Conservation (phyloP, 2,888 invertebrate species). For the Lepidocyrtinus sp. region DNA sequence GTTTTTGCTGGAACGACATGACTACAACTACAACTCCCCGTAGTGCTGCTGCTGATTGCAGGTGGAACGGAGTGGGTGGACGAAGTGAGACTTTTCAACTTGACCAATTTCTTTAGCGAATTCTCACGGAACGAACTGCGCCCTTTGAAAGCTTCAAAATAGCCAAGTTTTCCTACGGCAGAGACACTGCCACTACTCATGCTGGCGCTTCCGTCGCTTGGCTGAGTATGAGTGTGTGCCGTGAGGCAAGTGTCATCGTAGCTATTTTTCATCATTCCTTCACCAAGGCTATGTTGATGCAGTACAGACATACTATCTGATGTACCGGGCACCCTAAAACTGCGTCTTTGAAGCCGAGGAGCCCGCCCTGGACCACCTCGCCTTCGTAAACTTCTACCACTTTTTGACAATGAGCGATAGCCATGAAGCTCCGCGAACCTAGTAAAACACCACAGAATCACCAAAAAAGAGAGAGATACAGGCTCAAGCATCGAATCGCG, state of each 20-base stretch:
- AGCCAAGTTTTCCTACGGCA: slow-evolving; percentile 23
- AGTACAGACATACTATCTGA: slow-evolving; percentile 50
- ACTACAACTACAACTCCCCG: slow-evolving; percentile 24
- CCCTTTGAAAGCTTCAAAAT: slow-evolving; percentile 46
- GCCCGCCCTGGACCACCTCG: slow-evolving; percentile 61
- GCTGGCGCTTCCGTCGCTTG: background rate
- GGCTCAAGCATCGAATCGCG: slow-evolving; percentile 41
- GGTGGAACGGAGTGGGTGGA: slow-evolving; percentile 56
- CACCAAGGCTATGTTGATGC: slow-evolving; percentile 28
- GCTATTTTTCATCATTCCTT: slow-evolving; percentile 37
- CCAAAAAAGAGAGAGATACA: slow-evolving; percentile 42
- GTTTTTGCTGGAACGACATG: slow-evolving; percentile 23
- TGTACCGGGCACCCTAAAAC: slow-evolving; percentile 59
- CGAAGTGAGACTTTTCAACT: slow-evolving; percentile 37
- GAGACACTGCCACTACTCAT: slow-evolving; percentile 11
- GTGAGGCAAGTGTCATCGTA: slow-evolving; percentile 44
- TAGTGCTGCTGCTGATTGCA: slow-evolving; percentile 21
- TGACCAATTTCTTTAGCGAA: slow-evolving; percentile 50
- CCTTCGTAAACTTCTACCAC: slow-evolving; percentile 64
- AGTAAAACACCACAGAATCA: slow-evolving; percentile 62
- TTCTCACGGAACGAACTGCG: slow-evolving; percentile 61
- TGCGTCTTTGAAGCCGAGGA: slow-evolving; percentile 65
- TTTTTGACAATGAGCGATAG: slow-evolving; percentile 56
- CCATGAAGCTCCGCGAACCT: slow-evolving; percentile 59
- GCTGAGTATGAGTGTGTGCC: background rate